Percentiles rank a stretch among this genome's conserved stretches.
Conservation (phyloP, 1,140 invertebrate genomes). For the Drosophila asahinai region DNA sequence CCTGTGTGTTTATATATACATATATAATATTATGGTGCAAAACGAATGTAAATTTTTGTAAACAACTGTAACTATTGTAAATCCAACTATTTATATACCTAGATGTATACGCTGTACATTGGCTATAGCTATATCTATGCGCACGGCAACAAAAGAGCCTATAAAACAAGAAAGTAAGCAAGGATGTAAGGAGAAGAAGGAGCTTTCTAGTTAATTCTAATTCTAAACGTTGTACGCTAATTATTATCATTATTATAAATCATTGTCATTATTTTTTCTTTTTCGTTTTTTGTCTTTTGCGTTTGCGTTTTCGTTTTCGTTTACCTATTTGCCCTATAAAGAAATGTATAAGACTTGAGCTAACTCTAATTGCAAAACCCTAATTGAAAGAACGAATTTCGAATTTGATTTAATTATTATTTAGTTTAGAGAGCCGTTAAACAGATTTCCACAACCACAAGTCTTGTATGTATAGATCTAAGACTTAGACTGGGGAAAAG, state of each 20-base stretch:
- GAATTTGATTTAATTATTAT: conserved; percentile 42
- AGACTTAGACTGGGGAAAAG: conserved; percentile 52
- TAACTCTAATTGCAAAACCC: conserved; percentile 66
- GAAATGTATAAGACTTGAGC: conserved; percentile 82
- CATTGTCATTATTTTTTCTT: conserved; percentile 27
- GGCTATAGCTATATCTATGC: conserved; percentile 29
- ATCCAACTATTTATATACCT: conserved; percentile 22
- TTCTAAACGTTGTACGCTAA: conserved; percentile 55
- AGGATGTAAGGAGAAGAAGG: not conserved
- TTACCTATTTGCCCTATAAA: conserved; percentile 79
- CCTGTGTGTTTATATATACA: conserved; percentile 6
- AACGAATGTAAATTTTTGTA: conserved; percentile 14
- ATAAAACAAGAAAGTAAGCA: conserved; percentile 3
- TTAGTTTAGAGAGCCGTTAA: conserved; percentile 23
- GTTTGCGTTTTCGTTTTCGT: conserved; percentile 33
- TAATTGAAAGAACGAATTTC: conserved; percentile 36
- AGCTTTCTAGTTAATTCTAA: conserved; percentile 64
- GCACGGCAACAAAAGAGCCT: conserved; percentile 48
- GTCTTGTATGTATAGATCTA: conserved; percentile 22
- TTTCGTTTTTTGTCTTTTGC: not conserved
- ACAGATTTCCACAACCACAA: conserved; percentile 12
- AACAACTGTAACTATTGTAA: conserved; percentile 62
- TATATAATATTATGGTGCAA: conserved; percentile 1
- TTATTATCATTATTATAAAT: conserved; percentile 36
- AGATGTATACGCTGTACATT: conserved; percentile 15